Evolutionary conservation across 2,797 vertebrate species (phyloP).

Genomic region (Myotis findleyi): DNA sequence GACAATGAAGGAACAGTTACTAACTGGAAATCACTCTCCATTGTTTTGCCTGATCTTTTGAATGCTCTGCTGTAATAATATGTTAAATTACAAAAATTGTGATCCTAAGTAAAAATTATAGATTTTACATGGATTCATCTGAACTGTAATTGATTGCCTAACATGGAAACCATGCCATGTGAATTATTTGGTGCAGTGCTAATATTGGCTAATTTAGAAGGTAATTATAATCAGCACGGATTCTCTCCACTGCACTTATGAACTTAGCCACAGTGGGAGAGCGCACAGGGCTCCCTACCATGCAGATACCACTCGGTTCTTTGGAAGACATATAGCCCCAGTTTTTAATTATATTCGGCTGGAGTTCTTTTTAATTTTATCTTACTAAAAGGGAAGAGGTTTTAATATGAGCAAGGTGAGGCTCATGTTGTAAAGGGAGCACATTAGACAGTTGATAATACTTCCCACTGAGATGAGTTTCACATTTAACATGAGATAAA

Average conservation of each 20-base stretch:
- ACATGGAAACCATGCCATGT: constrained; percentile 68
- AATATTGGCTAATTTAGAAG: constrained; percentile 78
- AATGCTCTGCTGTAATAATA: constrained; percentile 57
- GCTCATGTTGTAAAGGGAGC: constrained; percentile 44
- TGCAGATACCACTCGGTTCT: constrained; percentile 12
- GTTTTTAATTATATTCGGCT: constrained; percentile 75
- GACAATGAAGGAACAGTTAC: constrained; percentile 42
- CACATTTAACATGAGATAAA: constrained; percentile 66
- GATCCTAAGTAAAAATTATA: constrained; percentile 57
- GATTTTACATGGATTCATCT: constrained; percentile 67
- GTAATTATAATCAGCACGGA: constrained; percentile 72
- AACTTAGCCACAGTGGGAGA: constrained; percentile 55
- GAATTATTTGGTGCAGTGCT: constrained; percentile 73
- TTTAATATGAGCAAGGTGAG: constrained; percentile 71
- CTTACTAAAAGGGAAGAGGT: constrained; percentile 55
- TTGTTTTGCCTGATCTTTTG: constrained; percentile 70
- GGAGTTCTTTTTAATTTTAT: constrained; percentile 77
- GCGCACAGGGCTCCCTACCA: neutral
- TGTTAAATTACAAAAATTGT: constrained; percentile 67
- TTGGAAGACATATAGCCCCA: constrained; percentile 55
- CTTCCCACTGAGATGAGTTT: constrained; percentile 58
- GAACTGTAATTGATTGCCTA: constrained; percentile 76
- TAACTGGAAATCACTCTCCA: constrained; percentile 39
- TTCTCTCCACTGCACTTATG: constrained; percentile 68
- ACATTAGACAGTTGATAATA: constrained; percentile 54